Evolutionary conservation across 2,888 invertebrate genomes (phyloP), one percentile per base, ranked within the genome.

Genomic region (Leucoma salicis): DNA sequence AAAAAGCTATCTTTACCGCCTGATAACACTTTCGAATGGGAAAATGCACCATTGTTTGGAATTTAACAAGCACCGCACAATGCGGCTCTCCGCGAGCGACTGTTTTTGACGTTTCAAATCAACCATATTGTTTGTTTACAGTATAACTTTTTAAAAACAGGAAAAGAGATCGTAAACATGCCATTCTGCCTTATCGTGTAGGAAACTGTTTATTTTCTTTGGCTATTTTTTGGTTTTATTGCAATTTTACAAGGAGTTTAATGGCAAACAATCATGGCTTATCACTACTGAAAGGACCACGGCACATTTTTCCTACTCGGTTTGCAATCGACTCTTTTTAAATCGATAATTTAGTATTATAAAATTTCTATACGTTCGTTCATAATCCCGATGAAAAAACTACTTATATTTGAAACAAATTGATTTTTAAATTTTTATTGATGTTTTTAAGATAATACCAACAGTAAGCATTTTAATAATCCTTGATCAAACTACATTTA

Each of bases 141-240:
- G 53, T 66, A 52, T 49, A 41, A 63, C 55, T 75, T 83, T 66
- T 74, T 78, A 65, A 67, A 79, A 73, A 81, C 82, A 75, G 82
- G 81, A 83, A 79, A 73, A 59, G 66, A 57, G 46, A 74, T 58
- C 92, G 49, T 95, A 93, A 35, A 96, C 96, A 66, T 93, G 81
- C 55, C 55, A 67, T 74, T 72, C 67, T 63, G 75, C 71, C 74
- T 77, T 64, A 78, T 78, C 75, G 49, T 36, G 41, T 51, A 40
- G 52, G 57, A 62, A 65, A 56, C 44, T 31, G 49, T 46, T 49
- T 28, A 38, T 33, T 37, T 51, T 50, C 6, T 8, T 49, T 35
- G 37, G 44, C 41, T 35, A 14, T 39, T 41, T 34, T 39, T 14
- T 35, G 29, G 8, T 11, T 13, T 21, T 21, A 34, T 35, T 31